These are phyloP conservation scores for Nineta flava DNA, from an alignment of 2,888 invertebrate species.

Conservation along the genomic window DNA sequence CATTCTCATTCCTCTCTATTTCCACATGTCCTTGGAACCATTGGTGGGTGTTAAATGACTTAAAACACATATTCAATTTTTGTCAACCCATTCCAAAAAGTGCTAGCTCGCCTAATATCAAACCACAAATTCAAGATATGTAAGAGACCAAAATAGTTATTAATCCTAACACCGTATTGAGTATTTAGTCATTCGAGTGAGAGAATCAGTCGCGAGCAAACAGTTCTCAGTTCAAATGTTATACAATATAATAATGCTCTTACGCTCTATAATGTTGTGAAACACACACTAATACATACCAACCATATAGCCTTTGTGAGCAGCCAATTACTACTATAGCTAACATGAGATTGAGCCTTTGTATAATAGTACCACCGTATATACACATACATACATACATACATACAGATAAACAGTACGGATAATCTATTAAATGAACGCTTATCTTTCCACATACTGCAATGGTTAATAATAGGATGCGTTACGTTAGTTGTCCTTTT, in stretches of 20 bases:
- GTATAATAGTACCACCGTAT: not conserved
- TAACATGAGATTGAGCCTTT: constrained; percentile 1
- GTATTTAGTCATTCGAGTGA: not conserved
- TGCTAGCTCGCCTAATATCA: too few species aligned
- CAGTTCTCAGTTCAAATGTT: not conserved
- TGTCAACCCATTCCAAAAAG: too few species aligned
- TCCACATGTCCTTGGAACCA: too few species aligned
- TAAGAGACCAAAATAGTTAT: not conserved
- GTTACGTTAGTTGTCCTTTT: too few species aligned
- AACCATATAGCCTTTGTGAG: constrained; percentile 4
- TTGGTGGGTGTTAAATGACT: too few species aligned
- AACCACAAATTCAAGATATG: too few species aligned
- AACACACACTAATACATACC: not conserved
- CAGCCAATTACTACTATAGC: constrained; percentile 5
- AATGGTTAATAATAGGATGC: not conserved
- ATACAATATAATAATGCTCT: too few species aligned
- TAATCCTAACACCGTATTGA: not conserved
- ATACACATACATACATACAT: not conserved
- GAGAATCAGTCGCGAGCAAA: constrained; percentile 3
- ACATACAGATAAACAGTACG: constrained; percentile 8
- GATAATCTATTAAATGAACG: constrained; percentile 8
- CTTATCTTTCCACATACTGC: constrained; percentile 8
- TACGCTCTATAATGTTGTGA: not conserved
- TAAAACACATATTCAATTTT: too few species aligned
- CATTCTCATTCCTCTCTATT: too few species aligned